phyloP scores from a whole-genome alignment of 2,888 invertebrate genomes.

The Dorcus hopei region DNA sequence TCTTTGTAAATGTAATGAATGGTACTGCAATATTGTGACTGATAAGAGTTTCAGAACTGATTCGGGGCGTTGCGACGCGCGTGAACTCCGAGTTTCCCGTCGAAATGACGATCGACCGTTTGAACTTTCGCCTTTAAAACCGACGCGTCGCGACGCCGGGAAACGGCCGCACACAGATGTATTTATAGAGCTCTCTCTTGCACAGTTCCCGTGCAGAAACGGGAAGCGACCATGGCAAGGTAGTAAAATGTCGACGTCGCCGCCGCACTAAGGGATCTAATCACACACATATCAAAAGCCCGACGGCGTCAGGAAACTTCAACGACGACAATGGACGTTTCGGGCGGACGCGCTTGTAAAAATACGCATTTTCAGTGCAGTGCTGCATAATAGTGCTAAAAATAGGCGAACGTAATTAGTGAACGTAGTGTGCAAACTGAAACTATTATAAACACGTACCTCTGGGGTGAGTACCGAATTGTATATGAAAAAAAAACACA shows the following conservation, averaged over 20 bases:
- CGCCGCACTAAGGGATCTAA: slow-evolving; percentile 4
- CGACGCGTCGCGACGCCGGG: slow-evolving; percentile 22
- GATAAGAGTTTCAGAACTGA: no score
- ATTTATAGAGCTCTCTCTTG: slow-evolving; percentile 24
- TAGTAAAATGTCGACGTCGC: slow-evolving; percentile 13
- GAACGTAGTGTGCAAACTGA: slow-evolving; percentile 5
- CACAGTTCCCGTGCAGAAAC: slow-evolving; percentile 8
- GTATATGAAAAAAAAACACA: no score
- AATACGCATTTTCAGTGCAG: slow-evolving; percentile 15
- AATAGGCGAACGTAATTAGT: slow-evolving; percentile 29
- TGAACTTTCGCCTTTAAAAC: slow-evolving; percentile 23
- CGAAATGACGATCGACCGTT: neutral
- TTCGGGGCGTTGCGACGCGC: no score
- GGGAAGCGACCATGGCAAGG: slow-evolving; percentile 21
- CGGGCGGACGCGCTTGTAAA: slow-evolving; percentile 6
- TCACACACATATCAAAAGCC: slow-evolving; percentile 13
- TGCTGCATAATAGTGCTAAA: slow-evolving; percentile 26
- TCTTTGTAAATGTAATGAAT: no score
- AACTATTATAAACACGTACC: neutral
- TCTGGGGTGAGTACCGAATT: neutral
- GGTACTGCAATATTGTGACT: no score
- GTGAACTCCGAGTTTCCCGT: neutral
- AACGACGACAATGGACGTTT: neutral
- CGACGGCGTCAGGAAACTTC: slow-evolving; percentile 1
- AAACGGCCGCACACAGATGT: slow-evolving; percentile 7